A percentile compares a stretch with the other conserved stretches of the same genome.
phyloP scores from a whole-genome alignment of 1,140 invertebrate species.

The Trachymyrmex septentrionalis region DNA sequence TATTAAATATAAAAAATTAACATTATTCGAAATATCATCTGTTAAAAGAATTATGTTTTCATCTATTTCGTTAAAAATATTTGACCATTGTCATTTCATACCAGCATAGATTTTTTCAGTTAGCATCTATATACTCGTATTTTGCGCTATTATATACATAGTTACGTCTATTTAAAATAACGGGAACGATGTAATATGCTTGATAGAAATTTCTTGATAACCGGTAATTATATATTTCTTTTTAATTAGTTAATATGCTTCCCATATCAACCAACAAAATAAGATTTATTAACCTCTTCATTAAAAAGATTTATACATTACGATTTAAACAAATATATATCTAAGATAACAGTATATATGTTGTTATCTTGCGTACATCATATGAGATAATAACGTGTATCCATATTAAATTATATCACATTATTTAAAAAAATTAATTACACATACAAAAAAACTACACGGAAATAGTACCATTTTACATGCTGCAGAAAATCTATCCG shows the following conservation, averaged over 20 bases:
- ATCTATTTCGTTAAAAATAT: neutral
- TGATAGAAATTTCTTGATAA: slow-evolving; percentile 52
- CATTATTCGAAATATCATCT: neutral
- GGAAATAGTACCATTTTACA: neutral
- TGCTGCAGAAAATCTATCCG: no score
- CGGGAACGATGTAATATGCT: slow-evolving; percentile 63
- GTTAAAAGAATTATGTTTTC: neutral
- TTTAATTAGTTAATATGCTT: no score
- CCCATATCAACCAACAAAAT: no score
- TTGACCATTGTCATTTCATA: neutral
- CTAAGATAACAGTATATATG: no score
- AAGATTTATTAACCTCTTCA: no score
- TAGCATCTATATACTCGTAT: slow-evolving; percentile 29
- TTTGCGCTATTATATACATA: slow-evolving; percentile 38
- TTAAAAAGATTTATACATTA: no score
- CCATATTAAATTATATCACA: neutral
- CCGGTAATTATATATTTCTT: slow-evolving; percentile 55
- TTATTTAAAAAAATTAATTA: neutral
- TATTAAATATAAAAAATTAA: slow-evolving; percentile 7
- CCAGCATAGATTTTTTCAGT: slow-evolving; percentile 53
- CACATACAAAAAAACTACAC: neutral
- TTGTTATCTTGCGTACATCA: no score
- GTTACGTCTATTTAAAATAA: slow-evolving; percentile 62
- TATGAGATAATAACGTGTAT: no score
- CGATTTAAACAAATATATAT: no score